Base-by-base conservation (phyloP, 2,113 vertebrate genomes). In the Upupa epops region DNA sequence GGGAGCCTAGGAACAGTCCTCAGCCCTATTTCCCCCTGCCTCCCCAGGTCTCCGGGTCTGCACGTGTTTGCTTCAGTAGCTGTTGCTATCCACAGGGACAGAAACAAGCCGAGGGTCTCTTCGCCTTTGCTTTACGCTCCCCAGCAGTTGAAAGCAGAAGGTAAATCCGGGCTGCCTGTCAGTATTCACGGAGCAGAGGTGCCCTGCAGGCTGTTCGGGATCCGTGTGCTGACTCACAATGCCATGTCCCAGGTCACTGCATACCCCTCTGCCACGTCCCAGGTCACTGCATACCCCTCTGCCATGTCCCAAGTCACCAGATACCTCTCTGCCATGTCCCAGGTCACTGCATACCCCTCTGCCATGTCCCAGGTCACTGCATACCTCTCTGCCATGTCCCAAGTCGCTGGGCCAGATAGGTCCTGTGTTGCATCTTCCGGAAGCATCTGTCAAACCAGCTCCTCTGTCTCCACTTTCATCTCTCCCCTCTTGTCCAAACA, bases 311-410 rank as follows among this genome's bases (percentile, higher is more conserved):
- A 42, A 70, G 46, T 24, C 63, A 26, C 37, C 79, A 77, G 5
- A 22, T 13, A 52, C n/a, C n/a, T n/a, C n/a, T n/a, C n/a, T n/a
- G n/a, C n/a, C n/a, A n/a, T n/a, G n/a, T n/a, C n/a, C n/a, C n/a
- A n/a, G n/a, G n/a, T n/a, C n/a, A n/a, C 11, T 58, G 73, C 75
- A 83, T 96, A 96, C 95, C 93, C 90, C 70, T 92, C 9, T 72
- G 54, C 31, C 36, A 10, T 7, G 11, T 46, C 34, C 88, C 80
- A 42, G 66, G 46, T 24, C 63, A n/a, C 11, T 58, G 73, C 75
- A 83, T 96, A 96, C 95, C 93, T 92, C 70, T 92, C 9, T 72
- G 54, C 31, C 36, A 10, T 7, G 11, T 46, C 34, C 88, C 80
- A 42, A 70, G 46, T 24, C 63, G 15, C 37, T 59, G 48, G 63